Conservation (phyloP, 2,797 vertebrate genomes). For the Enteromius mattozi region DNA sequence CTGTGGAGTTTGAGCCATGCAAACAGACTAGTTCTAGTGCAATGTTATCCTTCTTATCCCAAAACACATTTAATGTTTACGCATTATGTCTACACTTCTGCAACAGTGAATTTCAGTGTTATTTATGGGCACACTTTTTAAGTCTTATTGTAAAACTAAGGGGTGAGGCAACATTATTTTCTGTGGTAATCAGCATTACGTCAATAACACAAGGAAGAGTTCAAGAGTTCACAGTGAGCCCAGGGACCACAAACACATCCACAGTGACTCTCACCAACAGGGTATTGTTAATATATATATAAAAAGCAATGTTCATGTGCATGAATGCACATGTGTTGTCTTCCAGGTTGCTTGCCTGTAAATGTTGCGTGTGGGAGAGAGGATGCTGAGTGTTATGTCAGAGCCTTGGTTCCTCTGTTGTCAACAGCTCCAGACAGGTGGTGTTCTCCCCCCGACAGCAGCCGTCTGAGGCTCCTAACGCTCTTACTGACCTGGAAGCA, state of each 20-base stretch:
- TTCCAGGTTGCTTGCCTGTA: slow-evolving; percentile 66
- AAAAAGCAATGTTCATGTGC: background rate
- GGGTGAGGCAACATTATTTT: background rate
- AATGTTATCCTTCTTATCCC: background rate
- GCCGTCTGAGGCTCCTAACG: slow-evolving; percentile 37
- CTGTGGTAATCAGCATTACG: background rate
- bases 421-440: slow-evolving; percentile 48
- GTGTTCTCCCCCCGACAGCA: slow-evolving; percentile 19
- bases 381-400: slow-evolving; percentile 40
- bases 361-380: slow-evolving; percentile 9
- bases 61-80: slow-evolving; percentile 9
- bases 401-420: slow-evolving; percentile 16
- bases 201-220: background rate
- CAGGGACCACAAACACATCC: background rate
- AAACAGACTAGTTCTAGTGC: background rate
- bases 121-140: background rate
- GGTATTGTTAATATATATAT: background rate
- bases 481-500: slow-evolving; percentile 50
- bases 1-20: background rate
- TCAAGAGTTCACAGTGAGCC: slow-evolving; percentile 18
- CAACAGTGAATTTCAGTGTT: background rate
- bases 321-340: slow-evolving; percentile 59
- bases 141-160: background rate
- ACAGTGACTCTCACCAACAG: background rate
- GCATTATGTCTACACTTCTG: background rate